Percentiles rank a stretch among this genome's conserved stretches.
Conservation (phyloP, 2,888 invertebrate species). For the Ramazzottius varieornatus region DNA sequence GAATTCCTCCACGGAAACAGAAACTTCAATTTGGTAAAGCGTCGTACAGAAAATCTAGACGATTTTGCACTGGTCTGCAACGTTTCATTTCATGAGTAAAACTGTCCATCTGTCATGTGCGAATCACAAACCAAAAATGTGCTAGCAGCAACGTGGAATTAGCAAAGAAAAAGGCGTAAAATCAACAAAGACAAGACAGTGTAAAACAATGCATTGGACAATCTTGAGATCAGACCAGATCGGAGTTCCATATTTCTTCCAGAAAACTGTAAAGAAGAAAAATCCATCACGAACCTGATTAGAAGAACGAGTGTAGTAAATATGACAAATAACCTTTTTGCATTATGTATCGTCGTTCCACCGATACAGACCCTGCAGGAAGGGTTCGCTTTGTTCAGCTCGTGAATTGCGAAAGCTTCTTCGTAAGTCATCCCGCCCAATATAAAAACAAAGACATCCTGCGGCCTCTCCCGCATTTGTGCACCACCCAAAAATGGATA, state of each 20-base stretch:
- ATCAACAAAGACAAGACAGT: too few relatives aligned
- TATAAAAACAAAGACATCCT: slow-evolving; percentile 83
- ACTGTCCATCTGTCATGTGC: too few relatives aligned
- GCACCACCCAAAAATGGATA: slow-evolving; percentile 51
- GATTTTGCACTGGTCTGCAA: too few relatives aligned
- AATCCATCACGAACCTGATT: not conserved
- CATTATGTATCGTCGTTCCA: slow-evolving; percentile 73
- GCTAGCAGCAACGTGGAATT: too few relatives aligned
- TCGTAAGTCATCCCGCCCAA: slow-evolving; percentile 90
- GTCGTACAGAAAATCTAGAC: too few relatives aligned
- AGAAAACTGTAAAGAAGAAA: not conserved
- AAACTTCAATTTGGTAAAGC: too few relatives aligned
- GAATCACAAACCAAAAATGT: too few relatives aligned
- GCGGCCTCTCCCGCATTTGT: slow-evolving; percentile 35
- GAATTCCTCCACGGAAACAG: too few relatives aligned
- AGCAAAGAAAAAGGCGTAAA: too few relatives aligned
- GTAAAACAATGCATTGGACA: too few relatives aligned
- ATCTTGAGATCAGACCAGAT: not conserved
- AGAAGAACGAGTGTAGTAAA: not conserved
- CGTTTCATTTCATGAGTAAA: too few relatives aligned
- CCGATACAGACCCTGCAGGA: slow-evolving; percentile 54
- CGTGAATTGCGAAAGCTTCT: slow-evolving; percentile 61
- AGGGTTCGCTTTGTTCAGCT: slow-evolving; percentile 43
- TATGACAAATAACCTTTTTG: slow-evolving; percentile 23
- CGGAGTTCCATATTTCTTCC: not conserved